Evolutionary conservation across 1,140 invertebrate species (phyloP).

Genomic region (Tetragnatha versicolor): DNA sequence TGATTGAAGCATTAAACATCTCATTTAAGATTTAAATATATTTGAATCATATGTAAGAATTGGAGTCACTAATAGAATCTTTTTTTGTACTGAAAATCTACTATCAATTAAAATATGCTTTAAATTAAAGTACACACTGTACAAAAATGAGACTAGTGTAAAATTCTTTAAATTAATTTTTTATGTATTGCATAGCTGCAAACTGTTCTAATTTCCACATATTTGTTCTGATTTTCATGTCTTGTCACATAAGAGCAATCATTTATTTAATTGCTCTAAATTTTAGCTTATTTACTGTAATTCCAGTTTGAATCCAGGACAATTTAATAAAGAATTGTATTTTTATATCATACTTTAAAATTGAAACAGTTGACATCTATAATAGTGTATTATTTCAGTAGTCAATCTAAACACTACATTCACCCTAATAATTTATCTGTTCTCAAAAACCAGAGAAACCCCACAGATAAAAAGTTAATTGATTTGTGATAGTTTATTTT

Average conservation of each 20-base stretch:
- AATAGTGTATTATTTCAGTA: background rate
- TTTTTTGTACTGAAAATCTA: no score
- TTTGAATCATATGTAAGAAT: no score
- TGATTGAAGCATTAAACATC: no score
- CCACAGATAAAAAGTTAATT: background rate
- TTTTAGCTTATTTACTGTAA: background rate
- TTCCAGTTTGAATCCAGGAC: background rate
- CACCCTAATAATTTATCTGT: background rate
- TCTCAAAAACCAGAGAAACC: background rate
- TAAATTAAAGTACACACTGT: no score
- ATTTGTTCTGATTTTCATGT: background rate
- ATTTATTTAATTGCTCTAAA: no score
- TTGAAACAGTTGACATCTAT: background rate
- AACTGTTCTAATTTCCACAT: background rate
- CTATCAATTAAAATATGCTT: no score
- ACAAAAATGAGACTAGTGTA: no score
- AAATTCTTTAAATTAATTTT: no score
- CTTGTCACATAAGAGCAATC: background rate
- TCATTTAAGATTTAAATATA: no score
- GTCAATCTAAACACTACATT: background rate
- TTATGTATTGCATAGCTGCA: no score
- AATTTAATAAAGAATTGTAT: background rate
- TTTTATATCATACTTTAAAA: background rate
- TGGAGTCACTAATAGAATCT: no score
- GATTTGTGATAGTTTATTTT: background rate